Conservation (phyloP, 1,140 invertebrate genomes). For the Acromyrmex charruanus region DNA sequence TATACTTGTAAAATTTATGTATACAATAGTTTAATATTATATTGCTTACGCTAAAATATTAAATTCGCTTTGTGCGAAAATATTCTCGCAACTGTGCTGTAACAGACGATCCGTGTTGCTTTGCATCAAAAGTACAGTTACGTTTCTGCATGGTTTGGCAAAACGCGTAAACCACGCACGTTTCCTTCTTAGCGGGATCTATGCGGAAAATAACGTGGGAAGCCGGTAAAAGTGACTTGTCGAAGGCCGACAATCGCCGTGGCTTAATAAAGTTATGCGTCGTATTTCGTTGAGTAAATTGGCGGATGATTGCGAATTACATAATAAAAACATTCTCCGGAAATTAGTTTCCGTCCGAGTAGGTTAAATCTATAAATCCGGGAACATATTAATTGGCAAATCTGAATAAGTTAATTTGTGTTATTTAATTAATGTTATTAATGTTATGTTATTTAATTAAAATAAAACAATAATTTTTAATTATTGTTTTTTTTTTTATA, state of each 20-base stretch:
- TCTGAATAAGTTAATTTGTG: not conserved
- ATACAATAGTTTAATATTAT: not conserved
- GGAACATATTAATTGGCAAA: not conserved
- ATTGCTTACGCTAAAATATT: not conserved
- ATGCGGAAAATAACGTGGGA: slow-evolving; percentile 45
- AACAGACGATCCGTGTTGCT: slow-evolving; percentile 11
- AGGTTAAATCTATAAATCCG: slow-evolving; percentile 15
- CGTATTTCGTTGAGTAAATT: slow-evolving; percentile 15
- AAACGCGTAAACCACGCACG: slow-evolving; percentile 23
- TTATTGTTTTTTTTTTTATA: not conserved
- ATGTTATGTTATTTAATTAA: not conserved
- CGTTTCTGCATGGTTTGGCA: slow-evolving; percentile 46
- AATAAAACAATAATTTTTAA: not conserved
- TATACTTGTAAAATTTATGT: not conserved
- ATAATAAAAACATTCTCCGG: slow-evolving; percentile 43
- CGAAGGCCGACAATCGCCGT: slow-evolving; percentile 27
- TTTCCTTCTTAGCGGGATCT: slow-evolving; percentile 26
- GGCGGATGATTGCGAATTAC: slow-evolving; percentile 15
- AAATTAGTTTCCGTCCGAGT: slow-evolving; percentile 23
- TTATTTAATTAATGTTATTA: not conserved
- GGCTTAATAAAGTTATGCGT: slow-evolving; percentile 41
- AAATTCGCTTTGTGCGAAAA: slow-evolving; percentile 5
- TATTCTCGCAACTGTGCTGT: not conserved
- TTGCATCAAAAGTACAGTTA: slow-evolving; percentile 36
- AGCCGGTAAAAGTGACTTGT: slow-evolving; percentile 48